Conservation (phyloP, 2,113 vertebrate genomes). For the Accipiter virgatus region DNA sequence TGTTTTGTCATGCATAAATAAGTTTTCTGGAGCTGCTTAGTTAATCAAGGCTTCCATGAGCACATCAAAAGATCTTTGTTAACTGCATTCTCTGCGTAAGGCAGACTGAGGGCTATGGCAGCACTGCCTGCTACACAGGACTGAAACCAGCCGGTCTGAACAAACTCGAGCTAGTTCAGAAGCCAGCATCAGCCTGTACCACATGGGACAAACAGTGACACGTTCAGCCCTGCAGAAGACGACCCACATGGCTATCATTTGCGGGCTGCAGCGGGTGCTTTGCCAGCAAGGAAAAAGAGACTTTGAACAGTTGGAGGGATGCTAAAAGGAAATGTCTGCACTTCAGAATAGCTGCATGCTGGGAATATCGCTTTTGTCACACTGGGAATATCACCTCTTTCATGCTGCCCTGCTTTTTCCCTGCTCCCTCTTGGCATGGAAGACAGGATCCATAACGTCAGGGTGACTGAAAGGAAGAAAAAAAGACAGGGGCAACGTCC, state of each 20-base stretch:
- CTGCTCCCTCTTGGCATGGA: neutral
- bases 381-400: slow-evolving; percentile 9
- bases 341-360: neutral
- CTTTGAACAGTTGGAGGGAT: neutral
- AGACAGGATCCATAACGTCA: neutral
- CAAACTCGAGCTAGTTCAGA: neutral
- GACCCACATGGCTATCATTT: neutral
- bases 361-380: neutral
- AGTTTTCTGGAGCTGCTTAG: neutral
- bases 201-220: neutral
- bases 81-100: neutral
- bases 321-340: slow-evolving; percentile 23
- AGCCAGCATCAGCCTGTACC: neutral
- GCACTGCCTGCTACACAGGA: neutral
- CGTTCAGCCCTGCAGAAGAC: neutral
- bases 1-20: neutral
- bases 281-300: neutral
- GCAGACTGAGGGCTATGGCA: neutral
- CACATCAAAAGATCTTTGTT: neutral
- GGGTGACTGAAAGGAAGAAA: neutral
- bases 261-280: neutral
- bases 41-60: neutral
- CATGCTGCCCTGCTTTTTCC: neutral
- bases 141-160: neutral
- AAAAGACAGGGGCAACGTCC: neutral